Conservation (phyloP, 2,113 vertebrate genomes). For the Astur gentilis region DNA sequence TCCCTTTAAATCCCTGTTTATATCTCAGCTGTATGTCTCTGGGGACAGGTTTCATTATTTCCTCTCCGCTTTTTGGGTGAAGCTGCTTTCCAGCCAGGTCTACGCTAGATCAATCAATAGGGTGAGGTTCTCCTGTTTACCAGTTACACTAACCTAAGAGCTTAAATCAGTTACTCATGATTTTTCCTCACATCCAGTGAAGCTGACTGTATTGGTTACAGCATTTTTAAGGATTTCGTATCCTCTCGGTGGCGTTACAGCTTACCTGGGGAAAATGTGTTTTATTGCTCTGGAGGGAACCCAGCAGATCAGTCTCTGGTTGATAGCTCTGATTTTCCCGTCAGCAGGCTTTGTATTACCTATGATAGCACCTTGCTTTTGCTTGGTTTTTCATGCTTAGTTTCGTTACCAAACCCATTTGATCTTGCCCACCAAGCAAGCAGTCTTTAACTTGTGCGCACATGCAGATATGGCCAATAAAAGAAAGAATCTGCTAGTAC, state of each 20-base stretch:
- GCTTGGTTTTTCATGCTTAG: not conserved
- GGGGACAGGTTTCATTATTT: not conserved
- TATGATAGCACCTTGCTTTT: not conserved
- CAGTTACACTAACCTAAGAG: not conserved
- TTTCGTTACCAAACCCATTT: not conserved
- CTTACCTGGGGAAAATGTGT: not conserved
- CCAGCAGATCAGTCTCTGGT: not conserved
- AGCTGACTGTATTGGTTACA: not conserved
- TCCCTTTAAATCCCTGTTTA: not conserved
- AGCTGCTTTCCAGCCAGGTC: not conserved
- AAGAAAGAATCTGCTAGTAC: not conserved
- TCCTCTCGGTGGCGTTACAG: fast-evolving
- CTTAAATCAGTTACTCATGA: fast-evolving
- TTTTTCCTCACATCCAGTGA: not conserved
- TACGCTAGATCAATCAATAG: fast-evolving
- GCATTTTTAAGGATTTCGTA: not conserved
- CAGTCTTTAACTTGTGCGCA: not conserved
- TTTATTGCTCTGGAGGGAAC: not conserved
- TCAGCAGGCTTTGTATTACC: not conserved
- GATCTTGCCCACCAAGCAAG: not conserved
- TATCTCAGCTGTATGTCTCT: not conserved
- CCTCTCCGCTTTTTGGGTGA: not conserved
- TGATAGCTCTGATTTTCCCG: not conserved
- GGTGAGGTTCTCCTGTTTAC: not conserved
- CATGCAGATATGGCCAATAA: not conserved